phyloP scores from a whole-genome alignment of 2,888 invertebrate species.

The Ectropis crepuscularia region DNA sequence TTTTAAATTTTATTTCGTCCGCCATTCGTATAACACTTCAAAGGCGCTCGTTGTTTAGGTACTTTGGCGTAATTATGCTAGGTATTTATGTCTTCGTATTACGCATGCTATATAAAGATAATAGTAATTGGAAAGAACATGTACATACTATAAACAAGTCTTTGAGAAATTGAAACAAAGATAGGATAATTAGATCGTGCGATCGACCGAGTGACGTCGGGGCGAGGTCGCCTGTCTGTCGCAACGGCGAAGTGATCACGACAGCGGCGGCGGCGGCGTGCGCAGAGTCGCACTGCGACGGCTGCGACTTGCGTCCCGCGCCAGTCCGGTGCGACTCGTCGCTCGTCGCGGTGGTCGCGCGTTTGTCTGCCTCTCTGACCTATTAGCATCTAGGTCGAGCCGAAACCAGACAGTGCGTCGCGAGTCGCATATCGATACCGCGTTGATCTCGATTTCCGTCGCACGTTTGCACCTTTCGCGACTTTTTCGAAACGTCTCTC shows the following conservation, averaged over 20 bases:
- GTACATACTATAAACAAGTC: too few species aligned
- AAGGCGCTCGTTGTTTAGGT: too few species aligned
- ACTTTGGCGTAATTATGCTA: too few species aligned
- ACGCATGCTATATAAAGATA: too few species aligned
- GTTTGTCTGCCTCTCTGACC: constrained; percentile 4
- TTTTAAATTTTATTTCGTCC: too few species aligned
- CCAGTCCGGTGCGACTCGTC: constrained; percentile 38
- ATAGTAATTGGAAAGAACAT: too few species aligned
- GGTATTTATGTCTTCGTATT: too few species aligned
- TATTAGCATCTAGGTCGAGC: constrained; percentile 1
- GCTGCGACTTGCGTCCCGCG: constrained; percentile 36
- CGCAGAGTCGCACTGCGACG: constrained; percentile 25
- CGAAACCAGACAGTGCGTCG: neutral
- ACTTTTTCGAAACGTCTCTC: too few species aligned
- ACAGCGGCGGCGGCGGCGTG: constrained; percentile 9
- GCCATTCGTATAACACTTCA: too few species aligned
- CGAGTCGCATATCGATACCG: constrained; percentile 2
- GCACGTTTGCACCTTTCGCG: neutral
- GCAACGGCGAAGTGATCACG: constrained; percentile 13
- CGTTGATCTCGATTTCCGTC: neutral
- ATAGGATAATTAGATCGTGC: neutral
- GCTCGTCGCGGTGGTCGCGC: constrained; percentile 40
- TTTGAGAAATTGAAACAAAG: neutral
- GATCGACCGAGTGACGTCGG: neutral
- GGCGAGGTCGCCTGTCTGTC: constrained; percentile 5